Base-by-base conservation (phyloP, 1,140 invertebrate genomes). In the Drosophila insularis region DNA sequence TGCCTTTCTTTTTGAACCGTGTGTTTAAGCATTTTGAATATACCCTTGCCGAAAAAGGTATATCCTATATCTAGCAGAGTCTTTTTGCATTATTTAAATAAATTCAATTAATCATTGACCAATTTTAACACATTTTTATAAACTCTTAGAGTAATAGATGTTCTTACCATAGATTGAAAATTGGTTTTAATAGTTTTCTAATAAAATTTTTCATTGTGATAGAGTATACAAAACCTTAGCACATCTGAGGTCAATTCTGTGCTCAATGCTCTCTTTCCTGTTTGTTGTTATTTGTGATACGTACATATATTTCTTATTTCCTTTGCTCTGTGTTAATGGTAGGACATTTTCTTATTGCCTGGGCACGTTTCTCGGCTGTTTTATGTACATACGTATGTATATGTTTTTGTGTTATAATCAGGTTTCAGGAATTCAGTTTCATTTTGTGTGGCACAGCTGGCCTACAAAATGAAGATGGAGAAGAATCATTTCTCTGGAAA, bases 401-500 rank as follows among this genome's bases (percentile, higher is more conserved):
- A 67, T 74, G 40, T 71, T 61, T 71, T n/a, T 35, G 71, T 59
- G 19, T 63, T 59, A 55, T 75, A 75, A 74, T 75, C 74, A 68
- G 56, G 73, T 58, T 56, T 50, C 50, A 19, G 23, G 46, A 63
- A 39, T 71, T 67, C 56, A 35, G 56, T 19, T 59, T 19, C 46
- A 19, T 61, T 68, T 72, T 72, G 71, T 40, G 63, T 23, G 72
- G 61, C 74, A 71, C 72, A 74, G 63, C 71, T 74, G 71, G 63
- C 72, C 71, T 63, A 74, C 5, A 39, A 23, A 61, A 14, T 27
- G 14, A 39, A 74, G 14, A 39, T 68, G 46, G 70, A 63, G 40
- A 67, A 50, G 63, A 68, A 64, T 61, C 60, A 74, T 74, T 74
- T 74, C 68, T 75, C 75, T 86, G 80, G 80, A 74, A 68, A 73